A percentile compares a stretch with the other conserved stretches of the same genome.
phyloP scores from a whole-genome alignment of 2,797 vertebrate species.

The Holocentrus rufus region DNA sequence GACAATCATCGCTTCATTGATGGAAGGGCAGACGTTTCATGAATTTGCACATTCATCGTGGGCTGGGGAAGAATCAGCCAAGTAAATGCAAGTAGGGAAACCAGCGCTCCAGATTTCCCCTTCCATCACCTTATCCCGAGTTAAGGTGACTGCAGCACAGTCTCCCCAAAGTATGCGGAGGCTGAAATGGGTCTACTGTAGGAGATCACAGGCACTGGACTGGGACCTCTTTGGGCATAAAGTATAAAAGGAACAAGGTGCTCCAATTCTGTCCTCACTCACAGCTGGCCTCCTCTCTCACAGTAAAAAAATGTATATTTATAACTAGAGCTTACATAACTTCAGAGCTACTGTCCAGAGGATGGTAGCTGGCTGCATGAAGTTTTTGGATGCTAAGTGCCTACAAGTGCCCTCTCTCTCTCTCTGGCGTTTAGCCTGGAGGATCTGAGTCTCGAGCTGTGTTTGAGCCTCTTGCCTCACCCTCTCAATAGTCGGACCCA shows the following conservation, averaged over 20 bases:
- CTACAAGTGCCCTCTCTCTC: constrained; percentile 40
- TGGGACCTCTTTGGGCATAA: constrained; percentile 67
- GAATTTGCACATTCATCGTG: constrained; percentile 37
- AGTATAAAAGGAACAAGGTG: constrained; percentile 80
- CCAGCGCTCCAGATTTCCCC: constrained; percentile 56
- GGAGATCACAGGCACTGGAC: constrained; percentile 61
- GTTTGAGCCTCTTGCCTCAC: constrained; percentile 20
- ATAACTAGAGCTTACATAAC: constrained; percentile 71
- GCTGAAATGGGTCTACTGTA: constrained; percentile 62
- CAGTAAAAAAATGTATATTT: constrained; percentile 62
- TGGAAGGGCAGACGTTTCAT: constrained; percentile 15
- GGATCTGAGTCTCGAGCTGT: not conserved
- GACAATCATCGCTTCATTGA: constrained; percentile 14
- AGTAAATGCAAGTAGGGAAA: constrained; percentile 40
- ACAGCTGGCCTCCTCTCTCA: constrained; percentile 75
- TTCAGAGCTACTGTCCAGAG: constrained; percentile 64
- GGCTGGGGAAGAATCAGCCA: constrained; percentile 34
- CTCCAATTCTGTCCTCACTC: constrained; percentile 80
- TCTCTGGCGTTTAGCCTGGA: constrained; percentile 22
- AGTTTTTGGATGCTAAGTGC: constrained; percentile 49
- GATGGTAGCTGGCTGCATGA: constrained; percentile 45
- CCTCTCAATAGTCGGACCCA: constrained; percentile 35
- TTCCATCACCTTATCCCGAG: constrained; percentile 44
- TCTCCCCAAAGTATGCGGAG: constrained; percentile 45
- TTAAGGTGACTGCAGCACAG: constrained; percentile 60